Evolutionary conservation across 2,113 vertebrate genomes (phyloP).

Genomic region (Telmatochromis brichardi): DNA sequence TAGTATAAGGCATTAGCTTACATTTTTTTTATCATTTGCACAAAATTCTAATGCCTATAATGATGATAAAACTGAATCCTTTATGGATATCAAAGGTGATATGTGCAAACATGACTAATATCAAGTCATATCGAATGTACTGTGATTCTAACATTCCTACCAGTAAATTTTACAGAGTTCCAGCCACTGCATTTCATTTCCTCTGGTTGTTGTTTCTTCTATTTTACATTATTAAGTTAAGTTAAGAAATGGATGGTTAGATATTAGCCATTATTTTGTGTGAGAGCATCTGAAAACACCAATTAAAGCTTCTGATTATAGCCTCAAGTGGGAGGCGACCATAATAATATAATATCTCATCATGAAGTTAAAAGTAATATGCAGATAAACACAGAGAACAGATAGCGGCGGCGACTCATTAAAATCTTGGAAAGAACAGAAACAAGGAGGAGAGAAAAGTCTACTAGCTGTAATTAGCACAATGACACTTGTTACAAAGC

Average conservation of each 20-base stretch:
- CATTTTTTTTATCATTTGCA: accelerated
- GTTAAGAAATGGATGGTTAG: neutral
- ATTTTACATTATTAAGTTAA: neutral
- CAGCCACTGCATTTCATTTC: neutral
- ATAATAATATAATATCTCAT: constrained; percentile 18
- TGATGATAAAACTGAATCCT: neutral
- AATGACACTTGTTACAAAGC: constrained; percentile 35
- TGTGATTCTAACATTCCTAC: neutral
- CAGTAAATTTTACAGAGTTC: neutral
- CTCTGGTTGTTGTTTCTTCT: neutral
- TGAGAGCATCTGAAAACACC: neutral
- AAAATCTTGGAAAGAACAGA: constrained; percentile 27
- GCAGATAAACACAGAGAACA: neutral
- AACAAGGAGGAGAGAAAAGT: neutral
- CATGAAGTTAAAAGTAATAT: constrained; percentile 22
- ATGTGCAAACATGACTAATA: neutral
- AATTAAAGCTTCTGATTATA: constrained; percentile 36
- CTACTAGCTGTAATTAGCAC: constrained; percentile 49
- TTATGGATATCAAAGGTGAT: neutral
- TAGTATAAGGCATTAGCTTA: neutral
- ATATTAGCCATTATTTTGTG: neutral
- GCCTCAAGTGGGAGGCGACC: constrained; percentile 11
- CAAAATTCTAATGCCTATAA: neutral
- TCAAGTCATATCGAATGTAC: neutral
- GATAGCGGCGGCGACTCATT: constrained; percentile 28